Evolutionary conservation across 1,140 invertebrate genomes (phyloP), one percentile per base, ranked within the genome.

Genomic region (Globodera ellingtonae): DNA sequence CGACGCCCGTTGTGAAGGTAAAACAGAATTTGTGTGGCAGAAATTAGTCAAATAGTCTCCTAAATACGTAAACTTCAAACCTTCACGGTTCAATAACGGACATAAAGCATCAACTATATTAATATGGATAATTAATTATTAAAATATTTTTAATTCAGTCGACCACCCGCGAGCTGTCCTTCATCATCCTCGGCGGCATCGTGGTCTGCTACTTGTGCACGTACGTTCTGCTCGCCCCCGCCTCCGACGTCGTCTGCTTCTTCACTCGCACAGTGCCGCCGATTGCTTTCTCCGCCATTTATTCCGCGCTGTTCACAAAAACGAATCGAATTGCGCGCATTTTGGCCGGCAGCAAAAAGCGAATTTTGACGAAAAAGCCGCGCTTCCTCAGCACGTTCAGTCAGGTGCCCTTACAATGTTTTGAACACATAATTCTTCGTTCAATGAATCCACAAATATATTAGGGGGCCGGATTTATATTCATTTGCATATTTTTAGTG

Each of bases 271-370:
- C 81, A 7, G 52, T 88, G 46, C 88, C 88, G 10, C 87, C 87
- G 6, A 89, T 95, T 65, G 93, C 93, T 65, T 94, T 95, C 86
- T 92, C 94, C 0, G 93, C 95, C 90, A 94, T 95, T 81, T 95
- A 95, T 89, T 93, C 93, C 0, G 93, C 94, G 6, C 89, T 95
- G 15, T 91, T 95, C 4, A 95, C 94, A 4, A 94, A 95, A 91
- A 95, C 94, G 0, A 95, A 95, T 90, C 91, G 94, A 72, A 95
- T 95, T 59, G 94, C 94, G 0, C 89, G 94, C 21, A 95, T 95
- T 83, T 91, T 95, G 56, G 93, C 94, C 13, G 93, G 94, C 1
- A 94, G 93, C 71, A 94, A 94, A 87, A 94, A 94, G 86, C 90
- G 92, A 74, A 94, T 94, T 78, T 93, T 94, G 66, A 94, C 93